These are phyloP conservation scores for Silurus aristotelis DNA, from an alignment of 2,797 vertebrate species.

Conservation along the genomic window DNA sequence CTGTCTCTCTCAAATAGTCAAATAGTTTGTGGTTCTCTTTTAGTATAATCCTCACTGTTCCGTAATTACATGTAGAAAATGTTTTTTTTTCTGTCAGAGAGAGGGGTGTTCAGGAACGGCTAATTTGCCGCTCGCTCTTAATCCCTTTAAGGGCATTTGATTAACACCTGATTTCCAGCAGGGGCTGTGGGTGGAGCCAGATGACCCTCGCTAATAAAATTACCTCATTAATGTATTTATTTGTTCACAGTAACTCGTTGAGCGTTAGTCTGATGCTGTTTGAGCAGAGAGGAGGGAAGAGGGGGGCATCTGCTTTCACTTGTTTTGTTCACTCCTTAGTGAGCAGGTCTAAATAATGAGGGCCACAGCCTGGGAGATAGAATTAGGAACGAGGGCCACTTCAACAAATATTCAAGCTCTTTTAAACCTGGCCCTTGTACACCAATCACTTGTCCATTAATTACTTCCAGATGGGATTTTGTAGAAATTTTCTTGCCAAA, in stretches of 20 bases:
- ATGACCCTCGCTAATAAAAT: conserved; percentile 85
- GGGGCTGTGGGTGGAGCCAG: background rate
- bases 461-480: conserved; percentile 84
- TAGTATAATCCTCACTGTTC: conserved; percentile 79
- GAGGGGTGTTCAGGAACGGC: conserved; percentile 87
- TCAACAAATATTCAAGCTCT: conserved; percentile 91
- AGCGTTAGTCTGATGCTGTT: conserved; percentile 88
- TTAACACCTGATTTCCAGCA: conserved; percentile 94
- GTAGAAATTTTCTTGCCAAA: conserved; percentile 62
- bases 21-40: background rate
- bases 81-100: conserved; percentile 79
- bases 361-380: conserved; percentile 92
- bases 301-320: conserved; percentile 80
- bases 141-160: conserved; percentile 87
- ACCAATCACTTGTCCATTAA: conserved; percentile 82
- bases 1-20: too few relatives aligned
- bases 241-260: conserved; percentile 87
- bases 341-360: conserved; percentile 98
- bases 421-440: conserved; percentile 80
- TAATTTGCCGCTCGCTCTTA: conserved; percentile 93
- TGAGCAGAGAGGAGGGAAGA: conserved; percentile 76
- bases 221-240: conserved; percentile 95
- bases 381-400: conserved; percentile 97
- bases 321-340: conserved; percentile 65
- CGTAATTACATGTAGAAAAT: conserved; percentile 83